These are phyloP conservation scores for Dusona sp. DNA, from an alignment of 2,888 invertebrate species.

Conservation along the genomic window DNA sequence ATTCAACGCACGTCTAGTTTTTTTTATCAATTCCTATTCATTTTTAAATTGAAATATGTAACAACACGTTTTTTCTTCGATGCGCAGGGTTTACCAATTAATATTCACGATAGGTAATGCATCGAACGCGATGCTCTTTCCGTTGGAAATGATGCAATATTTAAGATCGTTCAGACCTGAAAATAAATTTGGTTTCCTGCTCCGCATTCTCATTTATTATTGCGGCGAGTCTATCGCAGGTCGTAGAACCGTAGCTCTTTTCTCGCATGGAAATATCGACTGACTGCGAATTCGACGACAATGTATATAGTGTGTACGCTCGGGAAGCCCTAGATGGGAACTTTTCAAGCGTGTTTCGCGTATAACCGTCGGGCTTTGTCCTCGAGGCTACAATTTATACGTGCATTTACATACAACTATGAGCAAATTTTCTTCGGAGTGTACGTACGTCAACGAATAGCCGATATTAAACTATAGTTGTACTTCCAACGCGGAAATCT, in stretches of 20 bases:
- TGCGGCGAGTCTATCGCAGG: conserved; percentile 21
- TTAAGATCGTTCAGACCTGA: neutral
- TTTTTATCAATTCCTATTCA: neutral
- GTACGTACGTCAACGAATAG: conserved; percentile 37
- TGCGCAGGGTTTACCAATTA: neutral
- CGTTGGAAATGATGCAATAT: neutral
- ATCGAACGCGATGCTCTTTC: neutral
- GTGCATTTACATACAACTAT: conserved; percentile 27
- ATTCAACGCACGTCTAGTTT: too few relatives aligned
- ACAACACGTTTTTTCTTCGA: neutral
- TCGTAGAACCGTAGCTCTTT: conserved; percentile 57
- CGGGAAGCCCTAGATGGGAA: conserved; percentile 71
- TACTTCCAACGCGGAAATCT: conserved; percentile 21
- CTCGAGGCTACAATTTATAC: conserved; percentile 52
- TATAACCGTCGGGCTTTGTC: conserved; percentile 68
- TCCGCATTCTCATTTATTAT: conserved; percentile 46
- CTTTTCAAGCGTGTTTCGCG: conserved; percentile 65
- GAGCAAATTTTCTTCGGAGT: conserved; percentile 49
- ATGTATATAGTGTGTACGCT: conserved; percentile 52
- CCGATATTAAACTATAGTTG: conserved; percentile 20
- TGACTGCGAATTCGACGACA: conserved; percentile 60
- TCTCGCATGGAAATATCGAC: conserved; percentile 58
- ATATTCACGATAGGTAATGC: neutral
- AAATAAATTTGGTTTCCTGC: conserved; percentile 19
- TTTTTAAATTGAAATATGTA: neutral